Base-by-base conservation (phyloP, 1,140 invertebrate genomes). In the Cylas formicarius region DNA sequence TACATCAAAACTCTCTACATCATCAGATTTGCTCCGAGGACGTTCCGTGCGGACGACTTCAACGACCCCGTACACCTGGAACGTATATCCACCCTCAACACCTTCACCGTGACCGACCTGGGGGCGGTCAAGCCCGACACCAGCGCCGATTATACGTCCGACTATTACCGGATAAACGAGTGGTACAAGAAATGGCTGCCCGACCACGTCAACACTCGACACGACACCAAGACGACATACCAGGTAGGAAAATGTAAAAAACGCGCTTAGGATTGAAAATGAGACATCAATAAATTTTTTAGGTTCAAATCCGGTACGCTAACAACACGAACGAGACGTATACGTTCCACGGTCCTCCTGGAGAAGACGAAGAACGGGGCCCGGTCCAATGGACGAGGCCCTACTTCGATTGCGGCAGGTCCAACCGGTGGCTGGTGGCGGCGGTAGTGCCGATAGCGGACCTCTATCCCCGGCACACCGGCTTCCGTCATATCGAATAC, bases 321-420 rank as follows among this genome's bases (percentile, higher is more conserved):
- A 96, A 97, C 63, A 90, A 91, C 60, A 96, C 92, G 4, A 96
- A 95, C 68, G 89, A 92, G 63, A 94, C 90, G 14, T 90, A 84
- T 64, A 86, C 86, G n/a, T 94, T 92, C 67, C 90, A 93, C 58
- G 90, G 90, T 37, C 90, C 90, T n/a, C 86, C 80, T 33, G 86
- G 84, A 32, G 83, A 87, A 47, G 89, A 93, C 69, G 87, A 92
- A 74, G 73, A 71, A 62, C 83, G 84, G 29, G 88, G 90, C 9
- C 93, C 94, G 22, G 89, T 97, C 0, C 85, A 90, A 68, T 96
- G 88, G 79, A 94, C 88, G 1, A 69, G 82, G 45, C 94, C 94
- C 0, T 98, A 98, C 67, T 98, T 94, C 69, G 94, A 98, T 71
- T 98, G 94, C 68, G 87, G 86, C 8, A 72, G 91, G 52, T 86